Base-by-base conservation (phyloP, 1,140 invertebrate genomes). In the Chlorops oryzae region DNA sequence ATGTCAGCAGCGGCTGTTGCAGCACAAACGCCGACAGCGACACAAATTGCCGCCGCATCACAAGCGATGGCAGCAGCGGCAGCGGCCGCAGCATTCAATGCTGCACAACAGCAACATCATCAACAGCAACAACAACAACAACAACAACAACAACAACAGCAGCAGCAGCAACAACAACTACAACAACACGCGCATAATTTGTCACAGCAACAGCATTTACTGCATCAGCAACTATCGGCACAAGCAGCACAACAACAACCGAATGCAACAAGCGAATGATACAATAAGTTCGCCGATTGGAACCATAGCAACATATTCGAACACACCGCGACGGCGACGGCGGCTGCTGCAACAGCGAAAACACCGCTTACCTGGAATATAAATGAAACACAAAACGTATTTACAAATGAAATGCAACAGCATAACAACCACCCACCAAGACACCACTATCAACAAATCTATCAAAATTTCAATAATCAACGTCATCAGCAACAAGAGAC, bases 1-100 rank as follows among this genome's bases (percentile, higher is more conserved):
- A 75, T 79, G 62, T 68, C 79, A 55, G 73, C 77, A 59, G 73
- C 73, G 54, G 62, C 69, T 39, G 77, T 77, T 72, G 78, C 70
- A 62, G 75, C 63, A 72, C 74, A 73, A 72, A 77, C 78, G 58
- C 65, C 68, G 17, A 63, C 70, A 25, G 61, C 67, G 22, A 71
- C 73, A 48, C 59, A 73, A 46, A 50, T 74, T 40, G 59, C 65
- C 18, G 63, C 63, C 2, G 63, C 63, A 25, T 59, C 61, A 3
- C 65, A 62, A 41, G 65, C 65, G 1, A 68, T 63, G 55, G 69
- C 68, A 28, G 63, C 67, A 41, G 65, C 65, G 42, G 63, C 66
- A 28, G 70, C 71, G 9, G 70, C 70, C 10, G 49, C 52, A 9
- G 63, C 64, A 2, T 63, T 63, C 28, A 59, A 59, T 51, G 62